These are phyloP conservation scores for Harpagifer antarcticus DNA, from an alignment of 2,797 vertebrate species.

Conservation along the genomic window DNA sequence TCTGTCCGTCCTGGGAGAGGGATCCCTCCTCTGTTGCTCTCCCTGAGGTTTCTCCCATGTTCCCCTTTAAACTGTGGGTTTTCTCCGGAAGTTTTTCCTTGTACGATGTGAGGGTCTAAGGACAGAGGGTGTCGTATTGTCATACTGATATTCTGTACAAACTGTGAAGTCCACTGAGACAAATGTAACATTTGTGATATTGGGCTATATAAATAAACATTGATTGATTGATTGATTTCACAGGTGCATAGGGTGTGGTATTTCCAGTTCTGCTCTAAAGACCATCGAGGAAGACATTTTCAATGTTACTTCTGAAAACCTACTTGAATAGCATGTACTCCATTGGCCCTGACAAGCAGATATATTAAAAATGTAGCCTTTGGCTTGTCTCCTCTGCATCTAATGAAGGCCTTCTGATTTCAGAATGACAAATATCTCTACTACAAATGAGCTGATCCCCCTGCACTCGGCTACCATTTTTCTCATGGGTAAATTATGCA, in stretches of 20 bases:
- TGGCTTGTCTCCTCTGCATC: constrained; percentile 42
- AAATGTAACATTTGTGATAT: too few relatives aligned
- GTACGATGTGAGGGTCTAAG: too few relatives aligned
- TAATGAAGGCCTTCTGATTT: constrained; percentile 55
- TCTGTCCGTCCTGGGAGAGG: too few relatives aligned
- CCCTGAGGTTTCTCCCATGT: too few relatives aligned
- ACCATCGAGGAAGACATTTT: constrained; percentile 30
- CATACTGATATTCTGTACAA: too few relatives aligned
- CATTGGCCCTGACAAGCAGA: constrained; percentile 45
- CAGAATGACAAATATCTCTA: constrained; percentile 53
- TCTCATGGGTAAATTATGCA: constrained; percentile 70
- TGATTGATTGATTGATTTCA: too few relatives aligned
- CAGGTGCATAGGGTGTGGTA: neutral
- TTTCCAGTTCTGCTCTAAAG: neutral
- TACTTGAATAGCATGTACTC: constrained; percentile 31
- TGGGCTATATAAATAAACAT: too few relatives aligned
- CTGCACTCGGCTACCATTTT: constrained; percentile 31
- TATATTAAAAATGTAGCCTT: constrained; percentile 57
- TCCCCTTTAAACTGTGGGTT: too few relatives aligned
- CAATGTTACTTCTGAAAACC: constrained; percentile 21
- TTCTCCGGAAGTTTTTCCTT: too few relatives aligned
- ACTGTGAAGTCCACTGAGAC: too few relatives aligned
- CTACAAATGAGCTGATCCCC: constrained; percentile 61
- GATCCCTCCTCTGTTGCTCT: too few relatives aligned
- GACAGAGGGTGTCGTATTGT: too few relatives aligned